phyloP scores from a whole-genome alignment of 2,797 vertebrate genomes.

The Tiaroga cobitis region DNA sequence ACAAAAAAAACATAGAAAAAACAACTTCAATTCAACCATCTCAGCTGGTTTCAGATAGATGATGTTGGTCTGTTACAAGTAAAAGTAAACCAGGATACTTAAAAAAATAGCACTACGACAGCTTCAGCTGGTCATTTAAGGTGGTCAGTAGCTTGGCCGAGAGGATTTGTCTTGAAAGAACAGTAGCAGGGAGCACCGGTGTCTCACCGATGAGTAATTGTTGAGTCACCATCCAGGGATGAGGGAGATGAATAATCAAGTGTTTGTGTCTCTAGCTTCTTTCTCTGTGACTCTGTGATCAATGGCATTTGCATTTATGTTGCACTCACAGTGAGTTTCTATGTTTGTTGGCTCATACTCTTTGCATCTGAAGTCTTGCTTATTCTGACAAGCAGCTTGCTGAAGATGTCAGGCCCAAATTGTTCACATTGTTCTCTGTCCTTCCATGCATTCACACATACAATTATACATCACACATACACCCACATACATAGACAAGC shows the following conservation, averaged over 20 bases:
- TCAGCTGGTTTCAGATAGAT: not conserved
- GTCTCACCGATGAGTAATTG: conserved; percentile 70
- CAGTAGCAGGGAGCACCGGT: conserved; percentile 62
- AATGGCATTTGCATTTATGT: conserved; percentile 30
- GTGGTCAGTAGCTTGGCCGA: conserved; percentile 41
- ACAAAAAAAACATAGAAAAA: conserved; percentile 1
- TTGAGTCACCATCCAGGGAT: conserved; percentile 68
- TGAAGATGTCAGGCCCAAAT: conserved; percentile 51
- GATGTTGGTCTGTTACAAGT: not conserved
- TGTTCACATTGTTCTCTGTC: conserved; percentile 49
- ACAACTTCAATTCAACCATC: not conserved
- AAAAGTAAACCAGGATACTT: not conserved
- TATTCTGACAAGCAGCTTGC: conserved; percentile 46
- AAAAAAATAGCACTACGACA: not conserved
- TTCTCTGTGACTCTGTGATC: conserved; percentile 26
- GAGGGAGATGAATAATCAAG: conserved; percentile 46
- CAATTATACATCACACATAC: conserved; percentile 28
- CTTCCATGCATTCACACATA: conserved; percentile 38
- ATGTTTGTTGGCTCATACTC: conserved; percentile 41
- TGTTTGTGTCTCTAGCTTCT: conserved; percentile 17
- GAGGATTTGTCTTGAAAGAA: conserved; percentile 61
- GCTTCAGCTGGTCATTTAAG: conserved; percentile 21
- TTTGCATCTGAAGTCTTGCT: conserved; percentile 26
- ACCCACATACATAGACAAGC: conserved; percentile 39
- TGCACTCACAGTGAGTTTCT: conserved; percentile 7